Evolutionary conservation across 2,888 invertebrate genomes (phyloP).

Genomic region (Strigamia maritima): DNA sequence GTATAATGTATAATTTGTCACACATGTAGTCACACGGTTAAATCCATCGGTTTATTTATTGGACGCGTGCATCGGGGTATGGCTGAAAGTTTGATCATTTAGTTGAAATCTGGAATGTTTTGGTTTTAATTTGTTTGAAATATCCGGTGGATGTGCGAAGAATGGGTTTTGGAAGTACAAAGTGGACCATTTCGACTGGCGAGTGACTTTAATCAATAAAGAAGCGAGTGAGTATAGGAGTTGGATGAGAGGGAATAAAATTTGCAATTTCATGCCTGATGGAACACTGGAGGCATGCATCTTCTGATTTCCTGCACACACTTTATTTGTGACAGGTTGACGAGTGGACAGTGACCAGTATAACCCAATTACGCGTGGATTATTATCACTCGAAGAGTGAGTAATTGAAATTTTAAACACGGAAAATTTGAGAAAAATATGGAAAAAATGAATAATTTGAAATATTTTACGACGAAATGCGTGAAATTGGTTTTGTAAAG

Average conservation of each 20-base stretch:
- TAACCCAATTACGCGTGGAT: neutral
- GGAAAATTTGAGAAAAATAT: no score
- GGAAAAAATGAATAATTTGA: no score
- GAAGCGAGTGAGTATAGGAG: neutral
- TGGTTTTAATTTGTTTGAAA: neutral
- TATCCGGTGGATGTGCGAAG: slow-evolving; percentile 17
- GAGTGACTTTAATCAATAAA: slow-evolving; percentile 12
- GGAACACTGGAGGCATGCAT: slow-evolving; percentile 2
- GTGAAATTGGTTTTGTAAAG: neutral
- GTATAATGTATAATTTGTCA: neutral
- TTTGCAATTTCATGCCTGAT: slow-evolving; percentile 12
- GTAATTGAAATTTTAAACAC: no score
- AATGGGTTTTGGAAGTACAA: neutral
- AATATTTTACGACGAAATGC: slow-evolving; percentile 1
- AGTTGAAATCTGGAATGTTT: neutral
- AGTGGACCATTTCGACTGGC: neutral
- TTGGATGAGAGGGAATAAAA: slow-evolving; percentile 16
- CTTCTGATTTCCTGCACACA: neutral
- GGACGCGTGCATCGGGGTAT: neutral
- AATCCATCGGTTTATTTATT: neutral
- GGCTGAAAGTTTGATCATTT: neutral
- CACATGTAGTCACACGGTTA: neutral
- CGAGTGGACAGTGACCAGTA: neutral
- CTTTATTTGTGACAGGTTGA: slow-evolving; percentile 6
- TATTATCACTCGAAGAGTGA: neutral